Evolutionary conservation across 2,888 invertebrate species (phyloP).

Genomic region (Dendrolimus houi): DNA sequence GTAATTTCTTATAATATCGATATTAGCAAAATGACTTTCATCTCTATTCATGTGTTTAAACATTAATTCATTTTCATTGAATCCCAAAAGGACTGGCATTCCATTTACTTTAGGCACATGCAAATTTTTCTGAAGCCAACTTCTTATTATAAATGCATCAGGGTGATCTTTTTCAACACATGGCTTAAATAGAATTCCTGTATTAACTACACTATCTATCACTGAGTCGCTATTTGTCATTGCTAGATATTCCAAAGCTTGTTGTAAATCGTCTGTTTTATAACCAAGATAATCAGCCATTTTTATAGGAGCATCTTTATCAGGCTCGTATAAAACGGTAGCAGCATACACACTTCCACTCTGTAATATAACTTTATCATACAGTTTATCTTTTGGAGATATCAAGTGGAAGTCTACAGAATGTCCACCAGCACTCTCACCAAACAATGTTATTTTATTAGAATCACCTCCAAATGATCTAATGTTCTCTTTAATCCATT

Average conservation of each 20-base stretch:
- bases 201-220: slow-evolving; percentile 19
- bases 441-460: slow-evolving; percentile 36
- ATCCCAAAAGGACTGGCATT: slow-evolving; percentile 38
- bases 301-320: slow-evolving; percentile 24
- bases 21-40: slow-evolving; percentile 17
- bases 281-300: slow-evolving; percentile 31
- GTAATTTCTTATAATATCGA: slow-evolving; percentile 17
- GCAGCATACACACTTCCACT: slow-evolving; percentile 30
- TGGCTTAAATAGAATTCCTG: slow-evolving; percentile 25
- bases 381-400: slow-evolving; percentile 29
- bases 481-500: slow-evolving; percentile 44
- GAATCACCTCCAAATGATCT: slow-evolving; percentile 42
- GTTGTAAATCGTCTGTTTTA: slow-evolving; percentile 15
- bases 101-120: slow-evolving; percentile 28
- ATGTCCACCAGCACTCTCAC: slow-evolving; percentile 37
- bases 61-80: slow-evolving; percentile 31
- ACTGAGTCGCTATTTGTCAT: slow-evolving; percentile 20
- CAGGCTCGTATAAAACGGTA: slow-evolving; percentile 22
- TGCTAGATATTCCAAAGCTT: slow-evolving; percentile 29
- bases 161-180: slow-evolving; percentile 40
- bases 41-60: slow-evolving; percentile 11
- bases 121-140: slow-evolving; percentile 25
- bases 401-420: slow-evolving; percentile 38
- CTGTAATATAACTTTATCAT: slow-evolving; percentile 34
- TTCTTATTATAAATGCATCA: slow-evolving; percentile 26